A percentile compares a stretch with the other conserved stretches of the same genome.
phyloP scores from a whole-genome alignment of 2,888 invertebrate species.

The Dorcus hopei region DNA sequence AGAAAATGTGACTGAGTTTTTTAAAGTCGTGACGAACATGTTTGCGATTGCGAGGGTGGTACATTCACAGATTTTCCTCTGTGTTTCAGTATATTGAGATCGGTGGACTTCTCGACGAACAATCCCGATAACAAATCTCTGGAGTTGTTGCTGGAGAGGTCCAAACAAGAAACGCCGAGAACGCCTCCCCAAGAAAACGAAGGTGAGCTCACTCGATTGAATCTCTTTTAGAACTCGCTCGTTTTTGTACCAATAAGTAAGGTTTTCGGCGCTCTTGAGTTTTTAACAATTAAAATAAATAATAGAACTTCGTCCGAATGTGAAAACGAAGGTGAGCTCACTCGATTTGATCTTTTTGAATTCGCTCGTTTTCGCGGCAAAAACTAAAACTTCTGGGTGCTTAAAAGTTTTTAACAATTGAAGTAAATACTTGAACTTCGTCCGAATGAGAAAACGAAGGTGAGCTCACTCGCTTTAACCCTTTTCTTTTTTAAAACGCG shows the following conservation, averaged over 20 bases:
- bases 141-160: constrained; percentile 75
- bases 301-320: background rate
- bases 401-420: background rate
- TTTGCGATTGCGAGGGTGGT: too few relatives aligned
- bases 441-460: background rate
- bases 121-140: constrained; percentile 58
- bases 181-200: constrained; percentile 51
- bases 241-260: background rate
- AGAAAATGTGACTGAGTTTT: too few relatives aligned
- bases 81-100: constrained; percentile 69
- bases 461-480: too few relatives aligned
- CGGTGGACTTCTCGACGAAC: constrained; percentile 68
- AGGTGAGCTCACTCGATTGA: constrained; percentile 36
- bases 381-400: background rate
- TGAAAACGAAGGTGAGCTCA: background rate
- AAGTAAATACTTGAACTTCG: background rate
- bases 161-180: constrained; percentile 58
- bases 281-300: background rate
- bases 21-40: too few relatives aligned
- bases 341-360: too few relatives aligned
- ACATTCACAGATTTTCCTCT: constrained; percentile 1
- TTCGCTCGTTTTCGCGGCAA: too few relatives aligned
- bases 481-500: too few relatives aligned
- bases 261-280: background rate
- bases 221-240: background rate